Evolutionary conservation across 2,797 vertebrate genomes (phyloP).

Genomic region (Botia almorhae): DNA sequence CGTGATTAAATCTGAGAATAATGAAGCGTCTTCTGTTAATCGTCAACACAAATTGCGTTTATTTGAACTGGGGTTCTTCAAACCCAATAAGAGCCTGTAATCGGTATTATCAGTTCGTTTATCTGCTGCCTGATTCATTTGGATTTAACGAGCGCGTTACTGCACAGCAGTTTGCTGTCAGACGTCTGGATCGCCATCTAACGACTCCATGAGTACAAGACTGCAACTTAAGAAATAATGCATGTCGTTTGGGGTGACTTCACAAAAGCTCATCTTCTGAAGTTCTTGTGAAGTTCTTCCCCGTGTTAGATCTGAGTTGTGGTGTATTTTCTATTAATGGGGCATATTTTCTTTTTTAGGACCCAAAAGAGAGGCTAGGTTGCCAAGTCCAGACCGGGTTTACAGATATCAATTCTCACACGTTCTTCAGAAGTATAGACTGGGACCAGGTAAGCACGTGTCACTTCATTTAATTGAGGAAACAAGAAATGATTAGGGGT

Average conservation of each 20-base stretch:
- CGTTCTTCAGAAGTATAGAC: constrained; percentile 98
- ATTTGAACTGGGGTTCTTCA: constrained; percentile 25
- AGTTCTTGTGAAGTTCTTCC: too few species aligned
- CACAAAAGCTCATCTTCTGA: neutral
- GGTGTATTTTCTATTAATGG: constrained; percentile 17
- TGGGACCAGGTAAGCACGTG: constrained; percentile 90
- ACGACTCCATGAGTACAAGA: neutral
- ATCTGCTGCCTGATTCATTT: constrained; percentile 17
- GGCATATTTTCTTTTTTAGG: constrained; percentile 78
- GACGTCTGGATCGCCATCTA: constrained; percentile 4
- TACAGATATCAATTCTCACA: constrained; percentile 95
- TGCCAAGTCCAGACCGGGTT: constrained; percentile 94
- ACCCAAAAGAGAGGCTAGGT: constrained; percentile 96
- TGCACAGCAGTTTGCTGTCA: neutral
- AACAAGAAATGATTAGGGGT: neutral
- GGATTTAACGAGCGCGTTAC: constrained; percentile 23
- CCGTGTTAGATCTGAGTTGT: neutral
- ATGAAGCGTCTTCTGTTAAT: constrained; percentile 38
- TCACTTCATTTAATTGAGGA: neutral
- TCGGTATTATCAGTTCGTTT: too few species aligned
- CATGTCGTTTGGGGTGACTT: neutral
- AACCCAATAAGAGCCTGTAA: constrained; percentile 8
- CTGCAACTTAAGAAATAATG: neutral
- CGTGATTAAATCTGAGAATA: constrained; percentile 38
- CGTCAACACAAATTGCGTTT: constrained; percentile 41